phyloP scores from a whole-genome alignment of 2,797 vertebrate genomes.

The Orientallactaga sibirica region DNA sequence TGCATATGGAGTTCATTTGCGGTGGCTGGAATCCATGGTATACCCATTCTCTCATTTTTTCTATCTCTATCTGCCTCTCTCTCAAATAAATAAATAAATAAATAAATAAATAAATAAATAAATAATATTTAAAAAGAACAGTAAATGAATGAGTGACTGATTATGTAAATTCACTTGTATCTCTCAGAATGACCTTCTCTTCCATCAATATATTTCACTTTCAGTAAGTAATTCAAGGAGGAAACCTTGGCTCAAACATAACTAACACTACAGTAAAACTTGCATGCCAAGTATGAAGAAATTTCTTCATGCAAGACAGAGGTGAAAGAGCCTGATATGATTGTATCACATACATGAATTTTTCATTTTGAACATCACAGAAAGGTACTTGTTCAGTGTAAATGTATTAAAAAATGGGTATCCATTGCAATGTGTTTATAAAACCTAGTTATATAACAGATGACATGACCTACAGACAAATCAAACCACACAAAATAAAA shows the following conservation, averaged over 20 bases:
- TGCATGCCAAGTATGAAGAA: neutral
- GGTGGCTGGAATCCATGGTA: no score
- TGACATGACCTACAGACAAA: neutral
- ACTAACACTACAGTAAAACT: neutral
- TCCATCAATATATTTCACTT: neutral
- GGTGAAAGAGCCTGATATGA: neutral
- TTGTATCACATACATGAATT: fast-evolving
- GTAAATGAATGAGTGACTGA: neutral
- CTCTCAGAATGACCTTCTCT: neutral
- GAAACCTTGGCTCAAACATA: neutral
- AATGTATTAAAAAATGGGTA: neutral
- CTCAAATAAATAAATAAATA: no score
- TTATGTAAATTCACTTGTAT: neutral
- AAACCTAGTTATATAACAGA: neutral
- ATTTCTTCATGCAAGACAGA: neutral
- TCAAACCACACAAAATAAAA: neutral
- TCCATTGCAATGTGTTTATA: neutral
- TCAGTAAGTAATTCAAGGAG: neutral
- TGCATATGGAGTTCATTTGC: no score
- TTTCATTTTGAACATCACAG: neutral
- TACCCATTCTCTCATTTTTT: no score
- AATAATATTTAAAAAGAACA: neutral
- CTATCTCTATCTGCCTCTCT: no score
- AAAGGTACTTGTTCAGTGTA: no score
- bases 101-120: no score